These are phyloP conservation scores for Hydrolagus affinis DNA, from an alignment of 2,113 vertebrate species.

Conservation along the genomic window DNA sequence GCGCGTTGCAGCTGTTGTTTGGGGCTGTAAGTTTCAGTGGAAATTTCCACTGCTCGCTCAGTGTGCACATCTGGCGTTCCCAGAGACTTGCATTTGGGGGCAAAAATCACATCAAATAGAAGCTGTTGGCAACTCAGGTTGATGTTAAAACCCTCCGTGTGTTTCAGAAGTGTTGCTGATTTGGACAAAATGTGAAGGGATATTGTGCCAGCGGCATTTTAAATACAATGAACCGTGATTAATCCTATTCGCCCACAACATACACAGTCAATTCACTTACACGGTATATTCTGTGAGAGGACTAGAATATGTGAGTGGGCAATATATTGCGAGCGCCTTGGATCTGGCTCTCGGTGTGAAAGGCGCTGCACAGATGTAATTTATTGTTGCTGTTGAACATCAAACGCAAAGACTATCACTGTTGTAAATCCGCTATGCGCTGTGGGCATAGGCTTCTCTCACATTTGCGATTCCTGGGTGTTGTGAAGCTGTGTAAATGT, in stretches of 20 bases:
- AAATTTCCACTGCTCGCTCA: constrained; percentile 30
- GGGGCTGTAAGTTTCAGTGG: not conserved
- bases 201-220: not conserved
- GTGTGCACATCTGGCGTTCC: constrained; percentile 16
- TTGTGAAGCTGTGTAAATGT: not conserved
- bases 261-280: no score
- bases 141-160: not conserved
- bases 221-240: not conserved
- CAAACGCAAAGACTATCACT: no score
- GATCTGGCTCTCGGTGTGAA: no score
- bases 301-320: no score
- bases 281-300: no score
- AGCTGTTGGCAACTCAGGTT: not conserved
- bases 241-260: no score
- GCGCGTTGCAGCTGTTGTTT: not conserved
- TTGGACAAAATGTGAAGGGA: no score
- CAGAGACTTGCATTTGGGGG: not conserved
- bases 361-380: no score
- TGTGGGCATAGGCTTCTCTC: not conserved
- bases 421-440: no score
- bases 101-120: not conserved
- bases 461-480: not conserved
- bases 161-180: not conserved
- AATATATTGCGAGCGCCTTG: no score
- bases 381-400: no score